Base-by-base conservation (phyloP, 2,113 vertebrate species). In the Ariopsis seemanni region DNA sequence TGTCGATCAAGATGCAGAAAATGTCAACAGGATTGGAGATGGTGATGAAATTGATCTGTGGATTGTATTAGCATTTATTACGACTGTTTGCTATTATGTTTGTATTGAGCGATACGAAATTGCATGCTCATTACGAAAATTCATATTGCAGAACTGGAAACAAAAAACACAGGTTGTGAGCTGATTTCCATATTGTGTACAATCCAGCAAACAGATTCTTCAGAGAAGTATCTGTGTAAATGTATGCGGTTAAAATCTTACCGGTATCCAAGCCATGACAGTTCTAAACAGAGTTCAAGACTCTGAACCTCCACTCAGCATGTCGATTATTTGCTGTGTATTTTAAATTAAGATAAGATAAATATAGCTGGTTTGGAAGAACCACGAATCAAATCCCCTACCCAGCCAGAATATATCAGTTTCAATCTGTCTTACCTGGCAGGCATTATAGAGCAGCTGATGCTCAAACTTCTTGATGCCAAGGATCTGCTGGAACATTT, bases 391-490 rank as follows among this genome's bases (percentile, higher is more conserved):
- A 30, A 71, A 71, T 15, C 15, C 34, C 18, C 4, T 10, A 25
- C 10, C 20, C 42, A 22, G 30, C 15, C 7, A 72, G 42, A 74
- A 8, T 17, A 7, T 30, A 81, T 3, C 53, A 7, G 9, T 14
- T 62, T 48, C 50, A 7, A 82, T 58, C 58, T 69, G 80, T 85
- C 94, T 95, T 92, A 99, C 98, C 98, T 99, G 98, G 88, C 98
- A 99, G 0, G 98, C 98, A 0, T 99, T 99, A 90, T 99, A 99
- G 48, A 99, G 95, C 80, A 99, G 97, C 90, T 99, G 98, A 93
- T 99, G 98, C 88, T 99, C 98, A 34, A 99, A 99, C 85, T 99
- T 99, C 95, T 99, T 99, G 93, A 99, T 97, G 53, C 98, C 98
- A 55, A 99, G 93, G 91, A 99, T 99, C 87, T 97, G 96, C 93